phyloP scores from a whole-genome alignment of 2,797 vertebrate species.

The Sphenodon punctatus region DNA sequence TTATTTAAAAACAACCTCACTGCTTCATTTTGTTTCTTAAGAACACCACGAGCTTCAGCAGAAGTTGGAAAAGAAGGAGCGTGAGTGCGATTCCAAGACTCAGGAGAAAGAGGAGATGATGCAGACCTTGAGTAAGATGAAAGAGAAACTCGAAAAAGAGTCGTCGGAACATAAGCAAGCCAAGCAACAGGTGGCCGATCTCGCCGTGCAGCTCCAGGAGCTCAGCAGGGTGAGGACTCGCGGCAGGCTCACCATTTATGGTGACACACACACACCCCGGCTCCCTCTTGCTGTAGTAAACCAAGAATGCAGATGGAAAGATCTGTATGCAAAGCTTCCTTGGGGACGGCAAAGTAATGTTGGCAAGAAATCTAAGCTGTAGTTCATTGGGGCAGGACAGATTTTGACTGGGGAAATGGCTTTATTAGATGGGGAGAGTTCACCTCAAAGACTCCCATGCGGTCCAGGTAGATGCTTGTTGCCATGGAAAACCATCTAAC shows the following conservation, averaged over 20 bases:
- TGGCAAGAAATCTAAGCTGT: background rate
- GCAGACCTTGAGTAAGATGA: conserved; percentile 99
- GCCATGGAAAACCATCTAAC: background rate
- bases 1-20: background rate
- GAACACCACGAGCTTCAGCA: conserved; percentile 96
- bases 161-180: conserved; percentile 91
- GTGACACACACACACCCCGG: background rate
- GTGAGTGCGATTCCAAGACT: conserved; percentile 96
- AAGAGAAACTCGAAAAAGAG: conserved; percentile 97
- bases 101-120: conserved; percentile 99
- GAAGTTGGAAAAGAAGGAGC: conserved; percentile 95
- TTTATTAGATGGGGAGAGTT: background rate
- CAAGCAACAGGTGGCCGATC: conserved; percentile 93
- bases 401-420: background rate
- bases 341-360: background rate
- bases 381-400: background rate
- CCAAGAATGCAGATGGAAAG: background rate
- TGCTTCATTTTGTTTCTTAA: conserved; percentile 40
- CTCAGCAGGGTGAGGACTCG: conserved; percentile 85
- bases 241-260: accelerated
- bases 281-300: background rate
- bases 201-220: conserved; percentile 86
- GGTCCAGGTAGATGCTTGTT: background rate
- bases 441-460: background rate
- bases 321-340: background rate